phyloP scores from a whole-genome alignment of 2,888 invertebrate genomes.

The Pteria penguin region DNA sequence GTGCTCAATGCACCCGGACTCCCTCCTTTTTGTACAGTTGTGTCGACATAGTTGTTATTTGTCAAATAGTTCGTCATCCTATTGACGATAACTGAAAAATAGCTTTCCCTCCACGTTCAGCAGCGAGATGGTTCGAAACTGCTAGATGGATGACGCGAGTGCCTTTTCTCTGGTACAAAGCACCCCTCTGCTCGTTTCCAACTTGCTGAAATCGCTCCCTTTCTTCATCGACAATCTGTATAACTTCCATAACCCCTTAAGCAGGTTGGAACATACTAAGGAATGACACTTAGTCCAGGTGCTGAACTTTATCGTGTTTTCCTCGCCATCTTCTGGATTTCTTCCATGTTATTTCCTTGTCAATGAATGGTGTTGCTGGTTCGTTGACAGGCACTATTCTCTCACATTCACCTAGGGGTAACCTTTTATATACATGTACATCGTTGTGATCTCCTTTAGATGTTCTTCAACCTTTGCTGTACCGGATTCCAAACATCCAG shows the following conservation, averaged over 20 bases:
- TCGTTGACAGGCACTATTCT: slow-evolving; percentile 15
- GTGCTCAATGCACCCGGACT: no score
- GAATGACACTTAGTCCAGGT: slow-evolving; percentile 41
- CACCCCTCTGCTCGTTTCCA: slow-evolving; percentile 37
- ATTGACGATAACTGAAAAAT: slow-evolving; percentile 31
- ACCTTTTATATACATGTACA: slow-evolving; percentile 9
- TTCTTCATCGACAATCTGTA: slow-evolving; percentile 34
- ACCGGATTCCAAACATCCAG: slow-evolving; percentile 17
- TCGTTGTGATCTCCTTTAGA: slow-evolving; percentile 28
- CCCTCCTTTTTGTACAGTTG: slow-evolving; percentile 36
- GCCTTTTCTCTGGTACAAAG: slow-evolving; percentile 39
- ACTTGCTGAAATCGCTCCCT: slow-evolving; percentile 6
- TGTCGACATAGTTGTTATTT: slow-evolving; percentile 35
- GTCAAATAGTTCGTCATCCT: slow-evolving; percentile 26
- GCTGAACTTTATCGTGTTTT: slow-evolving; percentile 36
- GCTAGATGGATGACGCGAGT: slow-evolving; percentile 20
- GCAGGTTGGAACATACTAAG: slow-evolving; percentile 43
- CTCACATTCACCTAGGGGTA: slow-evolving; percentile 24
- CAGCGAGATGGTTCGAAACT: slow-evolving; percentile 45
- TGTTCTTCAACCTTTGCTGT: slow-evolving; percentile 30
- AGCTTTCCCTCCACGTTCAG: slow-evolving; percentile 45
- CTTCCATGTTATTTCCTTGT: slow-evolving; percentile 18
- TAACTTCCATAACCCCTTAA: slow-evolving; percentile 30
- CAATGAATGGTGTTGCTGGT: background rate
- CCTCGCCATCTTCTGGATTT: slow-evolving; percentile 21